Percentiles rank a stretch among this genome's conserved stretches.
Conservation (phyloP, 2,113 vertebrate genomes). For the Callospermophilus lateralis region DNA sequence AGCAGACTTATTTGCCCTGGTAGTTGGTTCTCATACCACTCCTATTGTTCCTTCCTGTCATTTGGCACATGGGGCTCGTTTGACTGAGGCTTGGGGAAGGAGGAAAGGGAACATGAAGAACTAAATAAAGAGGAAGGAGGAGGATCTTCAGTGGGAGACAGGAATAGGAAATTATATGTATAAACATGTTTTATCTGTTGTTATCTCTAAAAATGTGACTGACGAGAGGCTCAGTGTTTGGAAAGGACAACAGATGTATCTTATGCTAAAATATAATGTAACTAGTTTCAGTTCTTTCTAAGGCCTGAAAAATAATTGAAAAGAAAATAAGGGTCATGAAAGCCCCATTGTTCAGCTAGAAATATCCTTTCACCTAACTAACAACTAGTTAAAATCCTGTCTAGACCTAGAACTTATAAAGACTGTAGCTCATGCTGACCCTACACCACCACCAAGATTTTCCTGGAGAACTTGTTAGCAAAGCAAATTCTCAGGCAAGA, state of each 20-base stretch:
- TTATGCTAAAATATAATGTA: background rate
- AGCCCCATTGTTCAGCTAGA: conserved; percentile 1
- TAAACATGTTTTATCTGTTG: background rate
- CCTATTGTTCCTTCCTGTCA: background rate
- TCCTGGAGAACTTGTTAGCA: background rate
- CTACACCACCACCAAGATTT: background rate
- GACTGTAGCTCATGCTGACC: background rate
- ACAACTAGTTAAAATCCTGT: conserved; percentile 9
- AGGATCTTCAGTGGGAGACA: background rate
- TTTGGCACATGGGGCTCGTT: background rate
- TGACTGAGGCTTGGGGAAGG: background rate
- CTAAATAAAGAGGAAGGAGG: background rate
- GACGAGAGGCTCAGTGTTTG: background rate
- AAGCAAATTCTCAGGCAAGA: background rate
- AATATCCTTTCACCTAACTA: conserved; percentile 24
- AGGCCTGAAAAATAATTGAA: conserved; percentile 27
- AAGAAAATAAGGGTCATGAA: conserved; percentile 25
- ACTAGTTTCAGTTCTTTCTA: conserved; percentile 33
- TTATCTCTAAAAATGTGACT: background rate
- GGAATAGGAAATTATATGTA: background rate
- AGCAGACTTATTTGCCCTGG: background rate
- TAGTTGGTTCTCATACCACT: background rate
- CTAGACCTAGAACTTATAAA: background rate
- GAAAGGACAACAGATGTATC: background rate
- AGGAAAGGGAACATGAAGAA: background rate